Evolutionary conservation across 1,140 invertebrate species (phyloP).

Genomic region (Nautilus pompilius): DNA sequence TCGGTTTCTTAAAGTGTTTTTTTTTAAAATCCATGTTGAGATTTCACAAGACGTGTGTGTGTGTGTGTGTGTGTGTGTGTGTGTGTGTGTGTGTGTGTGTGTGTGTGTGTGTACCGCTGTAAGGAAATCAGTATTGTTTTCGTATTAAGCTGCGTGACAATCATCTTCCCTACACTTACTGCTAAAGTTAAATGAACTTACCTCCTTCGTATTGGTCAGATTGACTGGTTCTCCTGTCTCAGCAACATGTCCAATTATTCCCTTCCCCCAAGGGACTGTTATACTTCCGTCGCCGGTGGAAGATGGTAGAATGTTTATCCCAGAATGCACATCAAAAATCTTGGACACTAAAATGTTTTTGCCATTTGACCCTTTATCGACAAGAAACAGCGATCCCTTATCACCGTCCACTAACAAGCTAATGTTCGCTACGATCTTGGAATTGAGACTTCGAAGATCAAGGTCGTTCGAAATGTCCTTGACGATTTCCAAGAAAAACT

Average conservation of each 20-base stretch:
- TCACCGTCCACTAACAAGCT: constrained; percentile 87
- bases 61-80: neutral
- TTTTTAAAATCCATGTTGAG: neutral
- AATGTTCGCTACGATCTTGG: constrained; percentile 96
- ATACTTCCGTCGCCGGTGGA: constrained; percentile 49
- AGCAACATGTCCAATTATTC: constrained; percentile 91
- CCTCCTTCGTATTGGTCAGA: constrained; percentile 90
- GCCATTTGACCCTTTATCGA: constrained; percentile 65
- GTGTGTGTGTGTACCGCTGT: too few species aligned
- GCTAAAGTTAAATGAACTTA: constrained; percentile 50
- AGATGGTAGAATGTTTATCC: constrained; percentile 71
- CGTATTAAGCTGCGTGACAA: too few species aligned
- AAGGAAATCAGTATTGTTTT: too few species aligned
- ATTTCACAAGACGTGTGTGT: neutral
- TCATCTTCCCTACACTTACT: too few species aligned
- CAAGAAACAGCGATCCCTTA: constrained; percentile 83
- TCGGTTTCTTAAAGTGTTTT: neutral
- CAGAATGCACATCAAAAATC: constrained; percentile 79
- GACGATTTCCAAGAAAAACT: constrained; percentile 92
- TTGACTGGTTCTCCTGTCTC: constrained; percentile 87
- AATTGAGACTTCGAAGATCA: constrained; percentile 84
- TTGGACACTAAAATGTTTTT: constrained; percentile 77
- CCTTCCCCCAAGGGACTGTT: constrained; percentile 66
- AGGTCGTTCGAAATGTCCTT: constrained; percentile 96
- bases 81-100: neutral